Conservation (phyloP, 2,113 vertebrate genomes). For the Okapia johnstoni region DNA sequence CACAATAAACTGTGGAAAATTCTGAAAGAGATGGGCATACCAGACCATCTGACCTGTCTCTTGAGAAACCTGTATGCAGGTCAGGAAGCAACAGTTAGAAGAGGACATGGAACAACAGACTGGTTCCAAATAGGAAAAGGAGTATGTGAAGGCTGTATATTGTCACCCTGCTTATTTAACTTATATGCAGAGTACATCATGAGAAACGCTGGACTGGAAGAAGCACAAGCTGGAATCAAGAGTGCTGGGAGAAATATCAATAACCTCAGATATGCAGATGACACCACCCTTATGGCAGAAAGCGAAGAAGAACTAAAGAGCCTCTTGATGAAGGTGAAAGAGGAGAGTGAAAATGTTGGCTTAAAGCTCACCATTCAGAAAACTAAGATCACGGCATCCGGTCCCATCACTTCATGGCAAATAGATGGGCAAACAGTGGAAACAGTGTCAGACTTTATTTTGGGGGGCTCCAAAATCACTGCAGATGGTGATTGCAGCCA, state of each 20-base stretch:
- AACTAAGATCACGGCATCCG: neutral
- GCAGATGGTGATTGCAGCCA: neutral
- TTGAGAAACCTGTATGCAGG: neutral
- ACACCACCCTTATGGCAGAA: neutral
- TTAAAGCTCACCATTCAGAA: neutral
- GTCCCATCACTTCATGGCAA: neutral
- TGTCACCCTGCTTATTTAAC: neutral
- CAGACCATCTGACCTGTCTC: neutral
- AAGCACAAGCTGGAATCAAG: neutral
- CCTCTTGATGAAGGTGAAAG: neutral
- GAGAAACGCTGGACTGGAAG: neutral
- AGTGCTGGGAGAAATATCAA: neutral
- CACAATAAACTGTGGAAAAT: neutral
- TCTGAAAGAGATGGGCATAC: neutral
- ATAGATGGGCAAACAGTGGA: accelerated
- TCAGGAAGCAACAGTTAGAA: neutral
- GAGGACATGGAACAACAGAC: neutral
- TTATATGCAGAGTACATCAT: neutral
- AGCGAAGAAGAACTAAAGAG: neutral
- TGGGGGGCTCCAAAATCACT: neutral
- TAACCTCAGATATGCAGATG: neutral
- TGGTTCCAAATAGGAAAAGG: neutral
- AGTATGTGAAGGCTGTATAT: neutral
- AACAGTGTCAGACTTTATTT: too few species aligned
- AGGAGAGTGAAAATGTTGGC: neutral